A percentile compares a stretch with the other conserved stretches of the same genome.
Conservation (phyloP, 2,113 vertebrate species). For the Marcusenius ussheri region DNA sequence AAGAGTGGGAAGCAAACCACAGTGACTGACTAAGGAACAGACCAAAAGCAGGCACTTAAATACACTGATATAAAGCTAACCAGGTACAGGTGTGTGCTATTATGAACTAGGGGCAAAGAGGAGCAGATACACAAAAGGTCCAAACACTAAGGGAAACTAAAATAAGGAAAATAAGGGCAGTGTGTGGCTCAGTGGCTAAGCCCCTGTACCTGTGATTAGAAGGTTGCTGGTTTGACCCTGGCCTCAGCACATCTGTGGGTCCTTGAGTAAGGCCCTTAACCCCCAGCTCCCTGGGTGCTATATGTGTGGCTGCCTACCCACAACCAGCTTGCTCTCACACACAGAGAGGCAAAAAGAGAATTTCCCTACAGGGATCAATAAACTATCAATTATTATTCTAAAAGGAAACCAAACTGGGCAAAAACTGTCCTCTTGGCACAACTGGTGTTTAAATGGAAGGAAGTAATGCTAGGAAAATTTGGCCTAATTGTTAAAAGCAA, state of each 20-base stretch:
- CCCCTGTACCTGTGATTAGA: too few relatives aligned
- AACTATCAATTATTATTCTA: background rate
- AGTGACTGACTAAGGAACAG: background rate
- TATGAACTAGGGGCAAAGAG: background rate
- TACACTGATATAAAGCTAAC: background rate
- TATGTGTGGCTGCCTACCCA: too few relatives aligned
- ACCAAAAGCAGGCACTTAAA: background rate
- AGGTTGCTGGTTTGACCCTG: too few relatives aligned
- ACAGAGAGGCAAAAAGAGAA: too few relatives aligned
- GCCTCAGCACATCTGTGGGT: too few relatives aligned
- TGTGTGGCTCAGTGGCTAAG: too few relatives aligned
- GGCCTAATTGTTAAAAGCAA: background rate
- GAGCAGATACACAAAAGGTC: background rate
- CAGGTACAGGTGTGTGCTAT: background rate
- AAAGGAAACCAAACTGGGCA: background rate
- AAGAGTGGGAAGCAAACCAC: background rate
- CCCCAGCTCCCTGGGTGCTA: too few relatives aligned
- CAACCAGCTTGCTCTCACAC: too few relatives aligned
- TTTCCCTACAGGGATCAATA: too few relatives aligned
- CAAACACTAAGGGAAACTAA: background rate
- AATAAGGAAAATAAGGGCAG: background rate
- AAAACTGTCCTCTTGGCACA: background rate
- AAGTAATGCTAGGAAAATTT: background rate
- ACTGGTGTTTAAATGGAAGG: background rate
- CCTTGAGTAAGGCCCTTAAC: too few relatives aligned